Evolutionary conservation across 2,113 vertebrate genomes (phyloP).

Genomic region (Scomber scombrus): DNA sequence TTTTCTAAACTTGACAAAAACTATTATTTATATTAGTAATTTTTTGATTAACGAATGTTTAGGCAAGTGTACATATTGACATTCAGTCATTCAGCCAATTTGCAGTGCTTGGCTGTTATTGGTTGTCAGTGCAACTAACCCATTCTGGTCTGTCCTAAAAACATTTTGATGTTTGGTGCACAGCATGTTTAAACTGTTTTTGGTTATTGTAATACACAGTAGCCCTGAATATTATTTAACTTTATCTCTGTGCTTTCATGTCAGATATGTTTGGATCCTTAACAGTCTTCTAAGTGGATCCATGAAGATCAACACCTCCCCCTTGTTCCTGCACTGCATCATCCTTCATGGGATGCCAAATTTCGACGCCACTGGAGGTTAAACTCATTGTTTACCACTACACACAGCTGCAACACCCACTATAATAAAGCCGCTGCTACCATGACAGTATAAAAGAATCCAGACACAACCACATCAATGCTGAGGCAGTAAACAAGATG

Average conservation of each 20-base stretch:
- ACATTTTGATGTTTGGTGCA: too few species aligned
- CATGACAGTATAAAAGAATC: constrained; percentile 34
- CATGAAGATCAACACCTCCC: constrained; percentile 93
- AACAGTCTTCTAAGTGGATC: constrained; percentile 93
- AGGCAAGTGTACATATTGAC: too few species aligned
- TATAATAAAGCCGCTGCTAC: constrained; percentile 38
- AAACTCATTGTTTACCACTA: constrained; percentile 51
- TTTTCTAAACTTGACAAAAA: too few species aligned
- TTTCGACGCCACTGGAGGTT: constrained; percentile 91
- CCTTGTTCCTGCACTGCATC: constrained; percentile 93
- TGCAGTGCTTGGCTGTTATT: too few species aligned
- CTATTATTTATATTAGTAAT: too few species aligned
- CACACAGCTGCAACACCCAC: constrained; percentile 50
- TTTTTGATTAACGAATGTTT: too few species aligned
- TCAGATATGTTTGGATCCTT: constrained; percentile 94
- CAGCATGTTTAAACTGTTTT: background rate
- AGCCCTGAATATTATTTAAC: background rate
- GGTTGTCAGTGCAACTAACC: too few species aligned
- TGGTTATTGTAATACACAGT: background rate
- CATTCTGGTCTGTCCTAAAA: background rate
- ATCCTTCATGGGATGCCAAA: constrained; percentile 91
- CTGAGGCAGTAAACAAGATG: constrained; percentile 54
- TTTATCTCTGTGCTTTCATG: constrained; percentile 33
- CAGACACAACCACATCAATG: constrained; percentile 72
- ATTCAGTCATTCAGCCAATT: too few species aligned